Base-by-base conservation (phyloP, 2,113 vertebrate genomes). In the Ptilonorhynchus violaceus region DNA sequence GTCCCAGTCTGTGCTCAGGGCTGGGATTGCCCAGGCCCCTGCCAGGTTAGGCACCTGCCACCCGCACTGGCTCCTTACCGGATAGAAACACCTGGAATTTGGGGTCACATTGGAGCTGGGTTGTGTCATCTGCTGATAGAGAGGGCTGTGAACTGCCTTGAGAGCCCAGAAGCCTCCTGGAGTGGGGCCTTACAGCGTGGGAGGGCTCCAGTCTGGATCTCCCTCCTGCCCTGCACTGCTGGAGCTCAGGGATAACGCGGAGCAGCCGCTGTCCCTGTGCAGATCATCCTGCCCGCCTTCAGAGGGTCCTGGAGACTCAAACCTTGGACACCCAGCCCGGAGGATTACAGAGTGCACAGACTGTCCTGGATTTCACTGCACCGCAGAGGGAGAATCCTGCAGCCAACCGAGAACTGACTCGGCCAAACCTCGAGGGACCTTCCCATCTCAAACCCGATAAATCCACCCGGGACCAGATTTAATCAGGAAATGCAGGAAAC, bases 221-320 rank as follows among this genome's bases (percentile, higher is more conserved):
- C 8, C 7, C 2, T 52, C 5, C n/a, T n/a, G 55, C 4, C 0
- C 1, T 2, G 16, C 0, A 0, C 15, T 42, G 47, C 74, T 22
- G 59, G 53, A 66, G 37, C 37, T 35, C 9, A 19, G 55, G 82
- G 30, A 2, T 20, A 13, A 17, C 16, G n/a, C 0, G 1, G 28
- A 49, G 58, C 41, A 23, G 1, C 9, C 0, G 0, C 8, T 8
- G 27, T 11, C 15, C 35, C 50, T 3, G 23, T 46, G n/a, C 42
- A 3, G 30, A 21, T 19, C 47, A 18, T n/a, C 52, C 66, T 3
- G 2, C 22, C 28, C 31, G 12, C 42, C 17, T 17, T 7, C 59
- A 10, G 62, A 64, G 35, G 4, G 0, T 50, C 59, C 33, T 50
- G 59, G 33, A 1, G 6, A 33, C 69, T 16, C 53, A 28, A 47